Evolutionary conservation across 2,888 invertebrate species (phyloP).

Genomic region (Caenorhabditis imperialis): DNA sequence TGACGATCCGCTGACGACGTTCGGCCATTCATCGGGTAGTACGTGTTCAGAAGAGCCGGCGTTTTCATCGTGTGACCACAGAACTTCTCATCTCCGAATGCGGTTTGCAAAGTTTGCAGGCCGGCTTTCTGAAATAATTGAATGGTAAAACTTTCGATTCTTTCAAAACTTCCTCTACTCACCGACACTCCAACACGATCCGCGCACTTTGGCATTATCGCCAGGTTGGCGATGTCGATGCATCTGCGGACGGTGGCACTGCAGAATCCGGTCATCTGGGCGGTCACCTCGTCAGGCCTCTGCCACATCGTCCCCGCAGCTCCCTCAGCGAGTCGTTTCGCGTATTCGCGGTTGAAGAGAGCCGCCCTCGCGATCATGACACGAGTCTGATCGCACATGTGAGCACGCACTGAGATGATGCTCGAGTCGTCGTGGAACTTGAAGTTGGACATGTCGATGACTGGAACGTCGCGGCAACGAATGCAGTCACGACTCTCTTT

Average conservation of each 20-base stretch:
- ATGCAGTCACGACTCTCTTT: constrained; percentile 7
- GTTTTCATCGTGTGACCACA: constrained; percentile 38
- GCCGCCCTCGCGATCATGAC: constrained; percentile 55
- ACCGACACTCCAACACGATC: constrained; percentile 48
- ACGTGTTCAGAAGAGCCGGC: constrained; percentile 42
- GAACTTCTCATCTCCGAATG: constrained; percentile 40
- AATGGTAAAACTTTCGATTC: too few species aligned
- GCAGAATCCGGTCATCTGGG: constrained; percentile 54
- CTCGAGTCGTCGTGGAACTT: constrained; percentile 37
- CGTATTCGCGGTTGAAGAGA: constrained; percentile 49
- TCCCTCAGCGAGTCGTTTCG: constrained; percentile 31
- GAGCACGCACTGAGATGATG: constrained; percentile 34
- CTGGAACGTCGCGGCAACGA: constrained; percentile 24
- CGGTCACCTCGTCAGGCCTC: constrained; percentile 54
- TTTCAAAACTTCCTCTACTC: background rate
- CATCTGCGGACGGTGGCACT: constrained; percentile 51
- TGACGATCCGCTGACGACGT: too few species aligned
- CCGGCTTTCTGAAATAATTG: constrained; percentile 43
- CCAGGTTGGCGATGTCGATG: constrained; percentile 43
- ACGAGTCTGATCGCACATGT: constrained; percentile 52
- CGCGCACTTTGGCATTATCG: constrained; percentile 45
- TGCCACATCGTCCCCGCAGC: constrained; percentile 41
- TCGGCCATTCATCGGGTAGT: constrained; percentile 42
- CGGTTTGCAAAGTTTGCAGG: constrained; percentile 7
- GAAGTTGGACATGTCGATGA: constrained; percentile 39